Base-by-base conservation (phyloP, 2,113 vertebrate genomes). In the rabbit (Oryctolagus cuniculus) region DNA sequence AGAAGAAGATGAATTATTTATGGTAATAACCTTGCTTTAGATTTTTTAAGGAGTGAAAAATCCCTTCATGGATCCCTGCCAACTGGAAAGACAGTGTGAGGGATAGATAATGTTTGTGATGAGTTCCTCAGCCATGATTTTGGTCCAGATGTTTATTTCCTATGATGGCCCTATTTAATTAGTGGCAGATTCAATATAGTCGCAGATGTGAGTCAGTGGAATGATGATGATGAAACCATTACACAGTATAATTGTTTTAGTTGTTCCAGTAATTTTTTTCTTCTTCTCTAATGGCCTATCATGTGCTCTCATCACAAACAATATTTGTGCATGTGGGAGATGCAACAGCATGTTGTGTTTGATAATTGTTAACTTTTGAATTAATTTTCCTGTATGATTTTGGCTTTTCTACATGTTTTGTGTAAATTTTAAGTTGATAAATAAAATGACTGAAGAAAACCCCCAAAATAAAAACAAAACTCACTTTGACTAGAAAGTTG, bases 91-190 rank as follows among this genome's bases (percentile, higher is more conserved):
- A 27, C 93, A 93, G 15, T 44, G 4, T 78, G 85, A 92, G 72
- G 66, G 67, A 27, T 9, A 73, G 87, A 73, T 63, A 74, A 82
- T 75, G 82, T 88, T 83, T 78, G 38, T 85, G 87, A 79, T 72
- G 64, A 92, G 74, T n/a, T 82, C 58, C 78, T 95, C 89, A 86
- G 58, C 93, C 69, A 34, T 90, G 90, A 90, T 86, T 95, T 86
- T 75, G 78, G 95, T 70, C 94, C 97, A 96, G 96, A 96, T 96
- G 96, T 95, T 93, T 96, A 97, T 96, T 91, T 95, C 74, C 89
- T 89, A 10, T 80, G 90, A 83, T 95, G 58, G 63, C 64, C 78
- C 92, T 97, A 94, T 95, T 93, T 97, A 97, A 95, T 96, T 92
- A 94, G 96, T 38, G 92, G 44, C 88, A 92, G 92, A 96, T 95